Evolutionary conservation across 1,140 invertebrate species (phyloP).

Genomic region (Drosophila littoralis): DNA sequence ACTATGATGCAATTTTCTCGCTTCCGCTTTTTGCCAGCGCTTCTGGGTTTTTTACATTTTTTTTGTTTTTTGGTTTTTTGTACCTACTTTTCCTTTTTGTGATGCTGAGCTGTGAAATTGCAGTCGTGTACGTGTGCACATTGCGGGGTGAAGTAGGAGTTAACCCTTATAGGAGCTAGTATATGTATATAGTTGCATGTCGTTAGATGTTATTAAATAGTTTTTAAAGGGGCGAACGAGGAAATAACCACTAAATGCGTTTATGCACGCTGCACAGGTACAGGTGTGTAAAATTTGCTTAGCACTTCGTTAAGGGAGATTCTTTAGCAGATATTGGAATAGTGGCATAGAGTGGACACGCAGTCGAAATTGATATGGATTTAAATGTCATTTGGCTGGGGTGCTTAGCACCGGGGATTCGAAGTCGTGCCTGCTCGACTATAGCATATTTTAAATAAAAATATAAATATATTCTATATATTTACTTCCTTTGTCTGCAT

Average conservation of each 20-base stretch:
- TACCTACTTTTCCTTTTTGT: constrained; percentile 19
- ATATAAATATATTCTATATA: too few relatives aligned
- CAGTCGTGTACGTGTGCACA: constrained; percentile 27
- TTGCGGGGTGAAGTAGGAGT: neutral
- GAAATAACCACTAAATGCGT: constrained; percentile 1
- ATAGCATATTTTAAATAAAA: too few relatives aligned
- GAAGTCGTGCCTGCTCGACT: too few relatives aligned
- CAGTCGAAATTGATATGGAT: neutral
- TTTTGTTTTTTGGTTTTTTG: constrained; percentile 5
- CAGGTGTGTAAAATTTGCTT: constrained; percentile 3
- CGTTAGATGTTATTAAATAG: constrained; percentile 45
- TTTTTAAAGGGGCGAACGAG: constrained; percentile 9
- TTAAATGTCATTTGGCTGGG: neutral
- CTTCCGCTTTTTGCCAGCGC: constrained; percentile 59
- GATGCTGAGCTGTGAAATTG: constrained; percentile 75
- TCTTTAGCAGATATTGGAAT: constrained; percentile 12
- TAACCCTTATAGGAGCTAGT: constrained; percentile 9
- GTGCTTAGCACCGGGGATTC: too few relatives aligned
- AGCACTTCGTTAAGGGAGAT: neutral
- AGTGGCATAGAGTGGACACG: neutral
- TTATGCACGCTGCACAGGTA: constrained; percentile 1
- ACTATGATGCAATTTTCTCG: constrained; percentile 81
- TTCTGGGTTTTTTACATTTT: constrained; percentile 24
- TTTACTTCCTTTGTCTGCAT: too few relatives aligned
- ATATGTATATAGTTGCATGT: constrained; percentile 14